phyloP scores from a whole-genome alignment of 2,888 invertebrate genomes.

The Neoitamus cyanurus region DNA sequence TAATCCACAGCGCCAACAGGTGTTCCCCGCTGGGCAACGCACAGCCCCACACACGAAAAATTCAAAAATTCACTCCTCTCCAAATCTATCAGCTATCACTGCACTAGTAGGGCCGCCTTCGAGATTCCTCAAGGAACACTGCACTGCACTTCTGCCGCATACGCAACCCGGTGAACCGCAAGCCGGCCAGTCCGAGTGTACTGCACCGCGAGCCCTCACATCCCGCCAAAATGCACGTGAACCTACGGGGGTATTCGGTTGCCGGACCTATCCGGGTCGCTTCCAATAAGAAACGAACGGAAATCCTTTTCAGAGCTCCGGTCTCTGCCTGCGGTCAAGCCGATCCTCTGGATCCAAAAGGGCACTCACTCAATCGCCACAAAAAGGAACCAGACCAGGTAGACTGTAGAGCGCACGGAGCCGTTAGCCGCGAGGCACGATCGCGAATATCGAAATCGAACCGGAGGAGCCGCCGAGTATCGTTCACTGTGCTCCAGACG shows the following conservation, averaged over 20 bases:
- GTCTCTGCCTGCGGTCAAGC: neutral
- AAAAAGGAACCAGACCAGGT: neutral
- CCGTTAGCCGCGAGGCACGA: neutral
- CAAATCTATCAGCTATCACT: neutral
- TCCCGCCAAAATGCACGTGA: neutral
- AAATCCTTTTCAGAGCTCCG: neutral
- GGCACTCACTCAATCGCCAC: neutral
- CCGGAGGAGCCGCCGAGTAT: slow-evolving; percentile 2
- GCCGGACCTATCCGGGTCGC: neutral
- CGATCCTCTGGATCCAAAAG: neutral
- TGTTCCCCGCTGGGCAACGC: neutral
- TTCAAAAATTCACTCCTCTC: neutral
- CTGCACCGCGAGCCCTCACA: neutral
- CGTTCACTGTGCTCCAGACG: slow-evolving; percentile 11
- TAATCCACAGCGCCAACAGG: slow-evolving; percentile 11
- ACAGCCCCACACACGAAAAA: neutral
- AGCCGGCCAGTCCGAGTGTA: neutral
- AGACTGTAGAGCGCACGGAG: neutral
- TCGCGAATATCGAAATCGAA: slow-evolving; percentile 10
- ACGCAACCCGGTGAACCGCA: neutral
- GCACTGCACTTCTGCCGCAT: neutral
- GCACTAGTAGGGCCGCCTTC: neutral
- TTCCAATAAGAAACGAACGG: neutral
- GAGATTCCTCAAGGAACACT: neutral
- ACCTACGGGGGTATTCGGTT: neutral